Evolutionary conservation across 2,888 invertebrate genomes (phyloP), one percentile per base, ranked within the genome.

Genomic region (Luffia ferchaultella): DNA sequence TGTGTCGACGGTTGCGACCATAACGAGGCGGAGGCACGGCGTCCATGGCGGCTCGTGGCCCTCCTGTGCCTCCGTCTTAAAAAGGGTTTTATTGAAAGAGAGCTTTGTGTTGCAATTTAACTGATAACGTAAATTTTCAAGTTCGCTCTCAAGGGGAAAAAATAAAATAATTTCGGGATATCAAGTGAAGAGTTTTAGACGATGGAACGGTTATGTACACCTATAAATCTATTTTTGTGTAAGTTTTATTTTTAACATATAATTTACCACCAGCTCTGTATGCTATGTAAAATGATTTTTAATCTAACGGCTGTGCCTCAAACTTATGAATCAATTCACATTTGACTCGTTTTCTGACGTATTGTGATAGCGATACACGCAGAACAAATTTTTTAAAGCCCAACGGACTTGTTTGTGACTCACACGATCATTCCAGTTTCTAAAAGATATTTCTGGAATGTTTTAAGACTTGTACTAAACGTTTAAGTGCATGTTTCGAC

Each of bases 131-230:
- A 30, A 30, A 3, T 30, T 30, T 30, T 30, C 30, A 30, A 53
- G 62, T 66, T 58, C 64, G 72, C 76, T 77, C 79, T 77, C 70
- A 60, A 72, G 80, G 76, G 68, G 60, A 42, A 7, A 30, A 30
- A 7, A 30, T 59, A 59, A 58, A 64, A 63, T 62, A 60, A 57
- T 59, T 69, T 66, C 60, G 72, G 80, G 80, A 78, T 73, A 60
- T 83, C 78, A 76, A 68, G 83, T 83, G 83, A 83, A 83, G 83
- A 82, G 83, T 77, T 61, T 54, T 49, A 50, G 40, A 50, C 7
- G 16, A 16, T 46, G 45, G 42, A 18, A 42, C 42, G 40, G 41
- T 18, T 45, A n/a, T n/a, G n/a, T 49, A 40, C 30, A 30, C 20
- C 30, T 46, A 15, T 42, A 12, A 30, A 30, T 7, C 18, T 42